A percentile compares a stretch with the other conserved stretches of the same genome.
Conservation (phyloP, 2,797 vertebrate species). For the Phataginus tricuspis region DNA sequence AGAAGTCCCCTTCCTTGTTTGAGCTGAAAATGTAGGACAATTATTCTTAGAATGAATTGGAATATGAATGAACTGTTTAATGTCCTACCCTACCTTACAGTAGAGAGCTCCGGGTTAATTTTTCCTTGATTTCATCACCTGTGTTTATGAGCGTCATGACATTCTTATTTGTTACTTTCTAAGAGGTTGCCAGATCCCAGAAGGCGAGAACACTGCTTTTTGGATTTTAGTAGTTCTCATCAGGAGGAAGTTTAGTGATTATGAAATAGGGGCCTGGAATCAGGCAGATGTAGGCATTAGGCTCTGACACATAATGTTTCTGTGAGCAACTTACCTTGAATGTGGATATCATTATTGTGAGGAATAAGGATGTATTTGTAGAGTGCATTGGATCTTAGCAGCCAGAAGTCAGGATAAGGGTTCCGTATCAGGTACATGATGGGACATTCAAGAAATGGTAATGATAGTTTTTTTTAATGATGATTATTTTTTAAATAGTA, state of each 20-base stretch:
- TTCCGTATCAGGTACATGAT: not conserved
- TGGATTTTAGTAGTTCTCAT: not conserved
- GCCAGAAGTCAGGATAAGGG: not conserved
- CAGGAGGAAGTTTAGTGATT: not conserved
- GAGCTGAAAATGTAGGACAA: not conserved
- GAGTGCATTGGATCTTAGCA: not conserved
- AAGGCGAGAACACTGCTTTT: not conserved
- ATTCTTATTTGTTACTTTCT: not conserved
- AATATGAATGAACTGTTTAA: not conserved
- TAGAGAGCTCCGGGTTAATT: not conserved
- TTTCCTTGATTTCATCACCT: not conserved
- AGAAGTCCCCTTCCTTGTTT: not conserved
- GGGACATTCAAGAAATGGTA: not conserved
- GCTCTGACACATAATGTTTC: not conserved
- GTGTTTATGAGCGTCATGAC: not conserved
- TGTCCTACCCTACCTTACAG: not conserved
- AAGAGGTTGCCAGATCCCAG: not conserved
- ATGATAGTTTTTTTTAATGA: not conserved
- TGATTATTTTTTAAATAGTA: not conserved
- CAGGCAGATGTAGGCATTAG: not conserved
- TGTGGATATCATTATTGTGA: not conserved
- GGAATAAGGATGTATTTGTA: not conserved
- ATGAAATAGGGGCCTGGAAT: not conserved
- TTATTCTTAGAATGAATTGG: not conserved
- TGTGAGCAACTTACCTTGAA: not conserved